These are phyloP conservation scores for Leptoteleia sp. DNA, from an alignment of 1,140 invertebrate species.

Conservation along the genomic window DNA sequence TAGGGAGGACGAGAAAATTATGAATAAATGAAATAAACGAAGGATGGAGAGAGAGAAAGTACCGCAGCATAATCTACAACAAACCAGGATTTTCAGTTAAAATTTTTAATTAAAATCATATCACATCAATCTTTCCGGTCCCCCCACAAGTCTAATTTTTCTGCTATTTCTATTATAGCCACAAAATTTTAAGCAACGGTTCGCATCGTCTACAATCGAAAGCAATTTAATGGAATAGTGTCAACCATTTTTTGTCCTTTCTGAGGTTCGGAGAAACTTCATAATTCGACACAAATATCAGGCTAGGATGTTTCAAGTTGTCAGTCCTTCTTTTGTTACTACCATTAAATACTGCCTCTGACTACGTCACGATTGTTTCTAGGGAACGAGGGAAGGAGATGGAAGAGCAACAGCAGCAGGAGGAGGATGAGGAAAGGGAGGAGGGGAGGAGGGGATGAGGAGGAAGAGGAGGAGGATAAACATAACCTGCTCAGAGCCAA, in stretches of 20 bases:
- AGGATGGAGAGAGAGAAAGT: no score
- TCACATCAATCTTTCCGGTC: no score
- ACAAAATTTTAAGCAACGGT: no score
- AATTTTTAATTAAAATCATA: no score
- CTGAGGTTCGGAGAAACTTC: slow-evolving; percentile 21
- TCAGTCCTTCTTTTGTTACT: slow-evolving; percentile 43
- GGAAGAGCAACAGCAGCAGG: not conserved
- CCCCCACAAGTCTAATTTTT: no score
- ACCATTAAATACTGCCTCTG: slow-evolving; percentile 42
- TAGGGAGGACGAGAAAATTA: no score
- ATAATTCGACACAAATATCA: slow-evolving; percentile 45
- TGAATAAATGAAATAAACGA: no score
- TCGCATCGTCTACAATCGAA: slow-evolving; percentile 8
- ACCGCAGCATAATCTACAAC: no score
- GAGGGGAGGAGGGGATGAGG: not conserved
- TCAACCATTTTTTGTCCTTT: slow-evolving; percentile 30
- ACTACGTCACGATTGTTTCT: slow-evolving; percentile 37
- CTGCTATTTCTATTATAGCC: no score
- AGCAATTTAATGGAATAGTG: slow-evolving; percentile 18
- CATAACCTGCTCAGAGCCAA: slow-evolving; percentile 41
- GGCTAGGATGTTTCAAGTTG: slow-evolving; percentile 33
- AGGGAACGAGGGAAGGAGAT: slow-evolving; percentile 7
- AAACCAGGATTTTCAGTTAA: no score
- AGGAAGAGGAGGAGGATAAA: slow-evolving; percentile 11
- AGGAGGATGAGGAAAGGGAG: slow-evolving; percentile 2